phyloP scores from a whole-genome alignment of 2,113 vertebrate genomes.

The Sphyrna mokarran region DNA sequence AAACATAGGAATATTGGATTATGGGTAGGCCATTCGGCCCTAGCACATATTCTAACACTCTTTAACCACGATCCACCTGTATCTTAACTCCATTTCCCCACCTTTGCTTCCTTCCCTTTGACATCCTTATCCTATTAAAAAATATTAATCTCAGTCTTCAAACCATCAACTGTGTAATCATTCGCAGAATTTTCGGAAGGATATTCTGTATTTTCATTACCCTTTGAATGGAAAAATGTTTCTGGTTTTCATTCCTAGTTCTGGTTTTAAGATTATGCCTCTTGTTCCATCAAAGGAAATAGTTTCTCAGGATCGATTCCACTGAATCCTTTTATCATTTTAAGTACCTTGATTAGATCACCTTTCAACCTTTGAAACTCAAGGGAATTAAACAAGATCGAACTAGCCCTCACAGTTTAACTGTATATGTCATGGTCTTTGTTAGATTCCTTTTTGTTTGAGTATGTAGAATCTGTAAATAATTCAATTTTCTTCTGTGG shows the following conservation, averaged over 20 bases:
- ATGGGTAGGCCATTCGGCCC: not conserved
- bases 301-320: not conserved
- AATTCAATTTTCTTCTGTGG: too few species aligned
- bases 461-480: not conserved
- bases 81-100: not conserved
- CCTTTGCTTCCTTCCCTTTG: not conserved
- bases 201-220: not conserved
- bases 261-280: too few species aligned
- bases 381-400: not conserved
- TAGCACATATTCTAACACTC: not conserved
- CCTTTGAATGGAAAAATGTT: not conserved
- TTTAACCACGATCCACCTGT: not conserved
- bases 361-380: not conserved
- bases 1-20: not conserved
- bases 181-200: not conserved
- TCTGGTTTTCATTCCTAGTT: not conserved
- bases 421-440: not conserved
- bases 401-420: not conserved
- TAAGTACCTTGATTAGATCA: not conserved
- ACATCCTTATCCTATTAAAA: not conserved
- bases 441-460: not conserved
- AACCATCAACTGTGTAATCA: not conserved
- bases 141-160: not conserved
- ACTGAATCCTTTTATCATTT: not conserved
- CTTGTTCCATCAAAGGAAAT: not conserved